Evolutionary conservation across 1,140 invertebrate genomes (phyloP).

Genomic region (Drosophila kanapiae): DNA sequence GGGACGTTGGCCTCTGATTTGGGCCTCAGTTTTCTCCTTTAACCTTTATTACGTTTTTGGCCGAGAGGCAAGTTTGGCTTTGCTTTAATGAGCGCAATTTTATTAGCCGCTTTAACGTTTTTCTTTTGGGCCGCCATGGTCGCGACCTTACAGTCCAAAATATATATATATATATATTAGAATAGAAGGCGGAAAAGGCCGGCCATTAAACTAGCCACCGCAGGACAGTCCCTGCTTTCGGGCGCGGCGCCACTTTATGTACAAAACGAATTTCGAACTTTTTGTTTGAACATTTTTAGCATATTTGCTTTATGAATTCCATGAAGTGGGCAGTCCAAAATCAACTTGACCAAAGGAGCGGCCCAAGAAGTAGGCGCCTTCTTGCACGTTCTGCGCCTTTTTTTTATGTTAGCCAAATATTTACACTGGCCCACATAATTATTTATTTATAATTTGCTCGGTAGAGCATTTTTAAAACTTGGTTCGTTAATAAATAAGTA

Average conservation of each 20-base stretch:
- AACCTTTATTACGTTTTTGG: constrained; percentile 75
- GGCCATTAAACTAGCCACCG: not conserved
- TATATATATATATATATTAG: not conserved
- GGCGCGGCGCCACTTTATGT: constrained; percentile 39
- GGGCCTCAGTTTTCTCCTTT: constrained; percentile 44
- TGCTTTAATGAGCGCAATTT: constrained; percentile 80
- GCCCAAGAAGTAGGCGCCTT: not conserved
- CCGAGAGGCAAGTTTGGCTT: constrained; percentile 68
- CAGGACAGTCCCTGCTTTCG: constrained; percentile 11
- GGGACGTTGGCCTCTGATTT: constrained; percentile 36
- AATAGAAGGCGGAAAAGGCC: not conserved
- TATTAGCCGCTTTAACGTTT: constrained; percentile 73
- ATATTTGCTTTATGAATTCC: constrained; percentile 56
- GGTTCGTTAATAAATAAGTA: not conserved
- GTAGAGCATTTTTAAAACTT: too few relatives aligned
- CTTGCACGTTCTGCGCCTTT: not conserved
- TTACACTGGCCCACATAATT: not conserved
- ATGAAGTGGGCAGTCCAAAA: constrained; percentile 20
- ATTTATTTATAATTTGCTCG: not conserved
- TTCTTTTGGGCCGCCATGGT: constrained; percentile 16
- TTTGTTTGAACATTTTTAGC: constrained; percentile 62
- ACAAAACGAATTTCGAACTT: constrained; percentile 61
- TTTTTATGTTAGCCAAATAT: not conserved
- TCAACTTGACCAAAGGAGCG: constrained; percentile 30
- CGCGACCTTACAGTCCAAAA: constrained; percentile 1